Evolutionary conservation across 2,113 vertebrate genomes (phyloP), one percentile per base, ranked within the genome.

Genomic region (Manacus vitellinus): DNA sequence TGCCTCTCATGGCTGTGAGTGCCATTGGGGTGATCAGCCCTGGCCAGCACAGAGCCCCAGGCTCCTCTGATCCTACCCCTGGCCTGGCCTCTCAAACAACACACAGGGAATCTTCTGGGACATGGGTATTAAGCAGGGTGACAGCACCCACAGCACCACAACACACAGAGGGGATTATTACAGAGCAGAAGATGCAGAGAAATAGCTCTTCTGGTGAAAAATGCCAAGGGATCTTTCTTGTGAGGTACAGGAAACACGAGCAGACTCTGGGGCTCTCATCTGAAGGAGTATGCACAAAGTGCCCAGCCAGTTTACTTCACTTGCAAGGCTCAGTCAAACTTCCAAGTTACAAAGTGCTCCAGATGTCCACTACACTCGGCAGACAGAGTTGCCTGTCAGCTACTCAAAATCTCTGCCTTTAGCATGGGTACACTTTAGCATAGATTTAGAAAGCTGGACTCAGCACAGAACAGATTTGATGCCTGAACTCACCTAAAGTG

Each of bases 391-490:
- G 39, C 16, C 65, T 44, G 66, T 44, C 71, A 79, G 62, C 43
- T 44, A 8, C 41, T 37, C 12, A 11, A 35, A 65, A 49, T 8
- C 68, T 24, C 30, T 13, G 0, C n/a, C 18, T 46, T 63, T 6
- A 35, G 15, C 3, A 1, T 0, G 2, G 37, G 28, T 37, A 33
- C 0, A 1, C 43, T 61, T 24, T 2, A 35, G 24, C 24, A 65
- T 0, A 58, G 12, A 46, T 80, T 88, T 49, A 70, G 70, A 72
- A 82, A 85, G 41, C 3, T 58, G 82, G 51, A 31, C 52, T 72
- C 30, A 9, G 56, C 66, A 62, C 31, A 28, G 33, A 10, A 15
- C 13, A 85, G 55, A 47, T 39, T 30, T 24, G 41, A 65, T 43
- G 79, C 49, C 88, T 66, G 43, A 92, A 46, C 67, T 90, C 79